Percentiles rank a stretch among this genome's conserved stretches.
Evolutionary conservation across 1,140 invertebrate species (phyloP).

Genomic region (Leptinotarsa texana): DNA sequence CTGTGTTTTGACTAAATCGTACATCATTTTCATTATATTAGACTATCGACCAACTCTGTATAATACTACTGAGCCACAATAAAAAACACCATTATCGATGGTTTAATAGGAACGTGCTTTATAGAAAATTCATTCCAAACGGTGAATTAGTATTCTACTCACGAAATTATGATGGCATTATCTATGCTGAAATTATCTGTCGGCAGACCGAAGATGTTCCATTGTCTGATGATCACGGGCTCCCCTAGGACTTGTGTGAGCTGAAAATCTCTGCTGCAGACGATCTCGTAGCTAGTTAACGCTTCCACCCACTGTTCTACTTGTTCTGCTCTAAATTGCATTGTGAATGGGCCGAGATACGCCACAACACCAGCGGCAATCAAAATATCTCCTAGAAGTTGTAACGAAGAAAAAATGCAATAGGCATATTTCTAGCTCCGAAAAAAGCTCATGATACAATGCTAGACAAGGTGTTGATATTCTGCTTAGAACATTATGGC

Average conservation of each 20-base stretch:
- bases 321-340: constrained; percentile 71
- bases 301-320: constrained; percentile 74
- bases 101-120: too few species aligned
- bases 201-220: constrained; percentile 90
- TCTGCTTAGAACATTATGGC: too few species aligned
- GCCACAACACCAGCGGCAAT: constrained; percentile 87
- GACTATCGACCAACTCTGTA: too few species aligned
- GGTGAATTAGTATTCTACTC: constrained; percentile 39
- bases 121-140: too few species aligned
- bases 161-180: constrained; percentile 89
- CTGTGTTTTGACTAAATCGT: too few species aligned
- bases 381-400: constrained; percentile 74
- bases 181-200: constrained; percentile 89
- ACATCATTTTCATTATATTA: too few species aligned
- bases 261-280: constrained; percentile 75
- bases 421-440: too few species aligned
- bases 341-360: constrained; percentile 89
- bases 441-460: too few species aligned
- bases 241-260: constrained; percentile 79
- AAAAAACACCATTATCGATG: too few species aligned
- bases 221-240: constrained; percentile 83
- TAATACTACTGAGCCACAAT: too few species aligned
- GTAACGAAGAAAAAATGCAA: too few species aligned
- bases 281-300: constrained; percentile 69
- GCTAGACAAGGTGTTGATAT: too few species aligned